Evolutionary conservation across 2,113 vertebrate genomes (phyloP).

Genomic region (Elanus axillaris): DNA sequence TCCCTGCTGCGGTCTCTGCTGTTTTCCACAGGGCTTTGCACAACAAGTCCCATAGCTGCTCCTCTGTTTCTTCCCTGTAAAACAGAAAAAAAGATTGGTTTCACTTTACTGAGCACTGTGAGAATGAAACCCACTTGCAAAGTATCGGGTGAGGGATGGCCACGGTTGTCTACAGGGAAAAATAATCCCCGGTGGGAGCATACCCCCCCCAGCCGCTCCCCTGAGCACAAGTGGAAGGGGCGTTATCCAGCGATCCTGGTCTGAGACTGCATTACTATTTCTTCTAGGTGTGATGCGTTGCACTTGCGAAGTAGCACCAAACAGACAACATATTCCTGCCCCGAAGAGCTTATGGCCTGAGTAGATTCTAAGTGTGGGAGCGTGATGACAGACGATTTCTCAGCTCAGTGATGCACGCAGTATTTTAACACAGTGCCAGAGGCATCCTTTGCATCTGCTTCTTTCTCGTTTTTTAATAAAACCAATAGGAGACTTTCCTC

Average conservation of each 20-base stretch:
- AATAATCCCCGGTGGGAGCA: neutral
- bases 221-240: neutral
- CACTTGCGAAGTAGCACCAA: neutral
- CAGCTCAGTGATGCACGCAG: neutral
- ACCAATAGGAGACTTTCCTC: neutral
- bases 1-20: neutral
- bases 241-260: no score
- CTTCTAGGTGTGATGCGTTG: neutral
- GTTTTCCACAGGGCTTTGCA: neutral
- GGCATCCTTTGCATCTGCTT: neutral
- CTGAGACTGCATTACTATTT: neutral
- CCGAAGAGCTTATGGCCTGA: neutral
- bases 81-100: neutral
- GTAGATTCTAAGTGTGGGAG: neutral
- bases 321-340: neutral
- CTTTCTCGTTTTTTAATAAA: neutral
- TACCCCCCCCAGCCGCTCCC: rapidly evolving
- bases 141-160: neutral
- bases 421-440: neutral
- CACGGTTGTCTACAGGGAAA: neutral
- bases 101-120: rapidly evolving
- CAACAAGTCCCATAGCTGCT: neutral
- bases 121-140: neutral
- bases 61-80: neutral
- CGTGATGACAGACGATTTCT: neutral